phyloP scores from a whole-genome alignment of 1,140 invertebrate species.

The Watersipora subatra region DNA sequence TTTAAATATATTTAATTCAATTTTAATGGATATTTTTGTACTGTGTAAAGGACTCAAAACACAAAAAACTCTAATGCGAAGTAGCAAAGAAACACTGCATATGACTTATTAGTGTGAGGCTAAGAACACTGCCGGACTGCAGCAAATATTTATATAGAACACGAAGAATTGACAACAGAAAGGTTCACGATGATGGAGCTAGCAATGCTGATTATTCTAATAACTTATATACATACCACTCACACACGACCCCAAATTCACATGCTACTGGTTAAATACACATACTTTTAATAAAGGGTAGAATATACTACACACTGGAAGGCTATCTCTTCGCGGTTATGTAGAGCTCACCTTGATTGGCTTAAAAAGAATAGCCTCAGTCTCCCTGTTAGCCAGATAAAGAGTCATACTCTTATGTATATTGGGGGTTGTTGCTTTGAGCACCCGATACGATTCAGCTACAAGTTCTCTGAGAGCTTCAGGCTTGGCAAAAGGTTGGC shows the following conservation, averaged over 20 bases:
- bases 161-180: not conserved
- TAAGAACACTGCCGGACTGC: too few species aligned
- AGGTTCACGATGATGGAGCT: not conserved
- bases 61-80: too few species aligned
- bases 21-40: too few species aligned
- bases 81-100: too few species aligned
- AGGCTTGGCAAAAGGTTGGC: conserved; percentile 43
- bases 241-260: not conserved
- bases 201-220: not conserved
- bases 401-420: conserved; percentile 79
- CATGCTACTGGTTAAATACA: not conserved
- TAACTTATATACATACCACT: too few species aligned
- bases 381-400: conserved; percentile 89
- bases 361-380: conserved; percentile 84
- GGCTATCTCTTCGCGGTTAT: conserved; percentile 10
- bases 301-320: conserved; percentile 1
- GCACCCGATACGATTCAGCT: conserved; percentile 47
- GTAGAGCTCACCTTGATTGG: conserved; percentile 73
- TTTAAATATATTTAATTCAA: too few species aligned
- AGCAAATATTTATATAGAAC: too few species aligned
- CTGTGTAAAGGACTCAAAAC: too few species aligned
- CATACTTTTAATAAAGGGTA: not conserved
- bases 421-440: conserved; percentile 63
- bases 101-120: too few species aligned
- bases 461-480: conserved; percentile 39